phyloP scores from a whole-genome alignment of 1,140 invertebrate species.

The Linepithema humile region DNA sequence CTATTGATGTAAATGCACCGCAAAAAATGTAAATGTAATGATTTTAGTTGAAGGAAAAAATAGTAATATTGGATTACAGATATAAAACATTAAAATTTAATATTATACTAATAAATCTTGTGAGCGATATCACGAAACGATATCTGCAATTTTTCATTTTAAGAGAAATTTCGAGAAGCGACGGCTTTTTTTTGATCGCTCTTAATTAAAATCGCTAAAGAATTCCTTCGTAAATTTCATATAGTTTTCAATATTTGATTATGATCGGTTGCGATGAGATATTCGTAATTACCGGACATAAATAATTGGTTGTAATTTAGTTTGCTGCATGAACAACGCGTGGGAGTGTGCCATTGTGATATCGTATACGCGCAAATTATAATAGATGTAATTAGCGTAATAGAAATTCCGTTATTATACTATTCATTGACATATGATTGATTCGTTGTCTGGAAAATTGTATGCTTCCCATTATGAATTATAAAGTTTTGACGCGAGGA shows the following conservation, averaged over 20 bases:
- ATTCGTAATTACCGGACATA: constrained; percentile 29
- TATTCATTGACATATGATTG: constrained; percentile 16
- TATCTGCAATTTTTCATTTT: background rate
- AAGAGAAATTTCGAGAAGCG: background rate
- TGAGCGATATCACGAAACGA: background rate
- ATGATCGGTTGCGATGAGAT: constrained; percentile 2
- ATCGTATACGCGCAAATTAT: constrained; percentile 38
- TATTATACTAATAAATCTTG: background rate
- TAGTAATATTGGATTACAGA: constrained; percentile 7
- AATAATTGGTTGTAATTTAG: constrained; percentile 55
- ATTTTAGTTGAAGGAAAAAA: background rate
- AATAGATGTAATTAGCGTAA: constrained; percentile 44
- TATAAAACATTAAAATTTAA: background rate
- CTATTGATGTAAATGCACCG: too few relatives aligned
- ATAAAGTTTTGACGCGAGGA: background rate
- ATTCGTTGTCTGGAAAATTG: constrained; percentile 1
- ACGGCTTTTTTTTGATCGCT: background rate
- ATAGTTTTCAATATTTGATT: background rate
- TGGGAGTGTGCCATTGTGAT: constrained; percentile 6
- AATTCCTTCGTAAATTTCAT: background rate
- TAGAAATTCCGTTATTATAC: constrained; percentile 43
- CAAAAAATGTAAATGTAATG: too few relatives aligned
- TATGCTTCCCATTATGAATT: background rate
- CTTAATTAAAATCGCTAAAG: background rate
- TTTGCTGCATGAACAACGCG: constrained; percentile 31